These are phyloP conservation scores for Hyaena hyaena DNA, from an alignment of 2,113 vertebrate genomes.

Conservation along the genomic window DNA sequence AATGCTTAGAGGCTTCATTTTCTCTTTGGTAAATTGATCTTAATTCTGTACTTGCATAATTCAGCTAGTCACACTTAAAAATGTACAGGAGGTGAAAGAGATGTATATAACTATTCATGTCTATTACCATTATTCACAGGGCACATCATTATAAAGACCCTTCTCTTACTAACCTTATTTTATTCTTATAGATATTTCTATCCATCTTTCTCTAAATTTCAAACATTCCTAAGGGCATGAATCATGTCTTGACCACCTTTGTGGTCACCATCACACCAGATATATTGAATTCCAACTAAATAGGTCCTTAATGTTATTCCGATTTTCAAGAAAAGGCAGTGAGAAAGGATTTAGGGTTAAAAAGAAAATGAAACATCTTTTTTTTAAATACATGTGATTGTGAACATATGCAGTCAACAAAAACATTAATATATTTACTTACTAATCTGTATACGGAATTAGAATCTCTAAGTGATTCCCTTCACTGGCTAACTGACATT, in stretches of 20 bases:
- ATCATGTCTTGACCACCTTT: not conserved
- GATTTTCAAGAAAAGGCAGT: not conserved
- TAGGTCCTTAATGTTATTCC: not conserved
- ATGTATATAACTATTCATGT: not conserved
- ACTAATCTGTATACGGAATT: not conserved
- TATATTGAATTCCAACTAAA: not conserved
- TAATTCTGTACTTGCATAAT: slow-evolving; percentile 9
- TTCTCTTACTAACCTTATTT: not conserved
- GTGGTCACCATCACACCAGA: not conserved
- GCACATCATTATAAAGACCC: not conserved
- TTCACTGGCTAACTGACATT: not conserved
- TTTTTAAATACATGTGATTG: not conserved
- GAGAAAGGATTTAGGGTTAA: not conserved
- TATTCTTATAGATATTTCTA: not conserved
- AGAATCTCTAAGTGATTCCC: not conserved
- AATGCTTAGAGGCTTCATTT: slow-evolving; percentile 1
- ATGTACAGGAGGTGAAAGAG: not conserved
- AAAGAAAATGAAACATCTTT: not conserved
- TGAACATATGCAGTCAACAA: not conserved
- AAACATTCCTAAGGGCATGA: not conserved
- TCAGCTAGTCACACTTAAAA: not conserved
- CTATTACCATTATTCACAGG: not conserved
- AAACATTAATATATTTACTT: not conserved
- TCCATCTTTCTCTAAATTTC: not conserved
- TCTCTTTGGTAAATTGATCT: slow-evolving; percentile 24